A percentile compares a stretch with the other conserved stretches of the same genome.
Evolutionary conservation across 2,888 invertebrate genomes (phyloP).

Genomic region (Yponomeuta sedellus): DNA sequence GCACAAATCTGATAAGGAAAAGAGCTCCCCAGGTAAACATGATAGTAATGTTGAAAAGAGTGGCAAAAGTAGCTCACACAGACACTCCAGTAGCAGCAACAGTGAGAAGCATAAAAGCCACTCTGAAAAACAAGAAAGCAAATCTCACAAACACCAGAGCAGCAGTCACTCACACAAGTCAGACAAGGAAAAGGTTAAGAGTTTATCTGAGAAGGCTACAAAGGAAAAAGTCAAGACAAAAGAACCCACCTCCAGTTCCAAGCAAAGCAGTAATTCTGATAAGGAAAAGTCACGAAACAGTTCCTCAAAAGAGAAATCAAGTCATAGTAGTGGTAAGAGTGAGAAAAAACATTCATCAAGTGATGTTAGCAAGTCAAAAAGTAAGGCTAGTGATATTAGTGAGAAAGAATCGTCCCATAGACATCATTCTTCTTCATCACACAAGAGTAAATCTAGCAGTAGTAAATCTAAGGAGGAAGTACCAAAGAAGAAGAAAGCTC

Average conservation of each 20-base stretch:
- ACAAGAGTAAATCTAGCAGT: conserved; percentile 48
- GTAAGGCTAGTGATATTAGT: conserved; percentile 37
- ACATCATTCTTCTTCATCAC: conserved; percentile 52
- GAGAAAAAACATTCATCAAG: conserved; percentile 52
- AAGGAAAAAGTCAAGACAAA: conserved; percentile 31
- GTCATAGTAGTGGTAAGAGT: conserved; percentile 42
- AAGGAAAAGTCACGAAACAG: conserved; percentile 54
- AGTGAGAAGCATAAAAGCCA: conserved; percentile 19
- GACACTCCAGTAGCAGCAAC: conserved; percentile 18
- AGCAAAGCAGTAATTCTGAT: conserved; percentile 38
- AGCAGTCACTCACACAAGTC: conserved; percentile 39
- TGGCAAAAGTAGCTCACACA: conserved; percentile 24
- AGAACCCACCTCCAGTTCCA: conserved; percentile 34
- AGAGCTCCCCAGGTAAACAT: conserved; percentile 29
- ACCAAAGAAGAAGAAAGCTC: conserved; percentile 66
- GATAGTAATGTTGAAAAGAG: conserved; percentile 34
- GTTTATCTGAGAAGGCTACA: conserved; percentile 22
- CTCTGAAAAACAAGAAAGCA: conserved; percentile 20
- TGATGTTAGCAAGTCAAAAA: conserved; percentile 40
- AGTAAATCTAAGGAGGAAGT: conserved; percentile 53
- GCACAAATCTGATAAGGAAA: conserved; percentile 43
- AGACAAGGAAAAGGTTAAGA: conserved; percentile 33
- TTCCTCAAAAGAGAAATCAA: conserved; percentile 58
- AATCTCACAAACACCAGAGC: conserved; percentile 18
- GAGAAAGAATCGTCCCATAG: conserved; percentile 41